Evolutionary conservation across 2,797 vertebrate species (phyloP).

Genomic region (Gadopsis marmoratus): DNA sequence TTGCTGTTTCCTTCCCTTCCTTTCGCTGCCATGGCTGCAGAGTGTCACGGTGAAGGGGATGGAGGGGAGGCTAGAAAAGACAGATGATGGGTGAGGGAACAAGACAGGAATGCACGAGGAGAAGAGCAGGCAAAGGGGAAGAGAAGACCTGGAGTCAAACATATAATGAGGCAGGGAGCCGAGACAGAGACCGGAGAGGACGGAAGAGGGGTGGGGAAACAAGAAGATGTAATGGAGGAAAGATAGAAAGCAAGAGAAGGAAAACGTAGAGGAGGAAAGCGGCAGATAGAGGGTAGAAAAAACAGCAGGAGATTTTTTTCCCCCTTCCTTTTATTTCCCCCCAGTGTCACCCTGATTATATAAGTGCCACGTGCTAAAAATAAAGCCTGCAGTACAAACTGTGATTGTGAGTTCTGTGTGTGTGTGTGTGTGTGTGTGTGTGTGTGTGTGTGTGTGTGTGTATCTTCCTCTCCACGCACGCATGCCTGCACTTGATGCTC

Average conservation of each 20-base stretch:
- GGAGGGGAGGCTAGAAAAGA: slow-evolving; percentile 35
- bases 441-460: slow-evolving; percentile 4
- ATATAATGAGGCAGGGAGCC: slow-evolving; percentile 56
- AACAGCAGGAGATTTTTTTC: slow-evolving; percentile 69
- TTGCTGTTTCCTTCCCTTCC: slow-evolving; percentile 8
- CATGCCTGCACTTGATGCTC: slow-evolving; percentile 69
- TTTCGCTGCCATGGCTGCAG: slow-evolving; percentile 41
- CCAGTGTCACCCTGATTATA: slow-evolving; percentile 88
- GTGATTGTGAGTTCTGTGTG: slow-evolving; percentile 61
- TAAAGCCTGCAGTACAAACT: slow-evolving; percentile 89
- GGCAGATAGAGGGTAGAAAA: slow-evolving; percentile 66
- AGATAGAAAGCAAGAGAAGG: slow-evolving; percentile 27
- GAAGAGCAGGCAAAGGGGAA: slow-evolving; percentile 12
- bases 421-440: slow-evolving; percentile 11
- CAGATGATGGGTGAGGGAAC: slow-evolving; percentile 39
- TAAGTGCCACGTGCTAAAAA: slow-evolving; percentile 93
- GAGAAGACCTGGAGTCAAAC: slow-evolving; percentile 58
- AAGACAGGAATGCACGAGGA: slow-evolving; percentile 26
- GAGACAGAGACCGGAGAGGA: slow-evolving; percentile 11
- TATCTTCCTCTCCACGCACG: slow-evolving; percentile 41
- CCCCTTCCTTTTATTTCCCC: slow-evolving; percentile 76
- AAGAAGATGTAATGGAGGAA: slow-evolving; percentile 16
- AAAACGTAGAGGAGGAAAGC: slow-evolving; percentile 31
- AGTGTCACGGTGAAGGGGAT: slow-evolving; percentile 30
- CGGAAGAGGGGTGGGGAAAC: slow-evolving; percentile 22